Conservation (phyloP, 2,797 vertebrate genomes). For the Tragopan temminckii region DNA sequence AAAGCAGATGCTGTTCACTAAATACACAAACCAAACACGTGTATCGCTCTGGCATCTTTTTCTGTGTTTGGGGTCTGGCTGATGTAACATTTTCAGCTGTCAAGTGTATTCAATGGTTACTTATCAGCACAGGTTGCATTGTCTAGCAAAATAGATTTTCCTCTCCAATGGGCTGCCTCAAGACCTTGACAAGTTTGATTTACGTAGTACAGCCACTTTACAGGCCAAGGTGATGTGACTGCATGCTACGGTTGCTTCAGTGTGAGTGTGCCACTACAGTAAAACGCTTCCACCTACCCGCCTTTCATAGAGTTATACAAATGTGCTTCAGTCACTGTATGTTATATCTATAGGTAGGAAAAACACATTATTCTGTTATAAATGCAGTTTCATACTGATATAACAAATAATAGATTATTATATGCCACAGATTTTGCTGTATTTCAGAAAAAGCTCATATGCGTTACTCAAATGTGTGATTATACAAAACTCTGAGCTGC, state of each 20-base stretch:
- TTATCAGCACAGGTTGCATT: neutral
- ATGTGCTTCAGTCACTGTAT: neutral
- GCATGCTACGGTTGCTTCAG: neutral
- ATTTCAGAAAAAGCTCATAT: neutral
- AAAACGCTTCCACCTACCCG: neutral
- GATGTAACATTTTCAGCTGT: neutral
- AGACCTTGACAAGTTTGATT: slow-evolving; percentile 8
- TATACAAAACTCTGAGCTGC: neutral
- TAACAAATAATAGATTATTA: neutral
- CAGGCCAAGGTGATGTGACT: neutral
- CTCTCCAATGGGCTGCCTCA: neutral
- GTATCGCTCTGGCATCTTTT: neutral
- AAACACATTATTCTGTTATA: neutral
- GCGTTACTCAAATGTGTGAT: neutral
- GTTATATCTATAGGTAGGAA: neutral
- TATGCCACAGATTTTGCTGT: neutral
- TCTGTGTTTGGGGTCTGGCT: neutral
- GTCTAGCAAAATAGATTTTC: neutral
- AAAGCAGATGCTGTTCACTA: neutral
- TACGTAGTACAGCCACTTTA: neutral
- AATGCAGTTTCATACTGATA: neutral
- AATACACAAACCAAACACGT: neutral
- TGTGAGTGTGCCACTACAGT: neutral
- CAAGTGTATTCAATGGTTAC: neutral
- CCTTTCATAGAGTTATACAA: neutral